Evolutionary conservation across 2,888 invertebrate genomes (phyloP), one percentile per base, ranked within the genome.

Genomic region (Plusia festucae): DNA sequence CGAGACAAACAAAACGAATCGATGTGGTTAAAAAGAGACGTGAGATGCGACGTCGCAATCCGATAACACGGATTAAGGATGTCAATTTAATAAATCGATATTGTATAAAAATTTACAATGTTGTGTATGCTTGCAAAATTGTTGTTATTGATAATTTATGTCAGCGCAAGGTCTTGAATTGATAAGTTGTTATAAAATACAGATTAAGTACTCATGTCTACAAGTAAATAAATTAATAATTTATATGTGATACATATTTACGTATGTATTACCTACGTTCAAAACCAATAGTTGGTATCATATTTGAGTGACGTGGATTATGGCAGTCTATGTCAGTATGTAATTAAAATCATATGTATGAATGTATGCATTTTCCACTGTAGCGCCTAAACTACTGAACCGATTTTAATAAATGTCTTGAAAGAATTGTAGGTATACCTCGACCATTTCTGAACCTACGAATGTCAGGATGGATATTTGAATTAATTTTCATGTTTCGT

Each of bases 11-110:
- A 27, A 64, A 30, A 67, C 59, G 65, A 76, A 67, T 66, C 67
- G 65, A 68, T 66, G 68, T 74, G 58, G 76, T 68, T 69, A 70
- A 85, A 91, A 81, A 79, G 82, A 82, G 87, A 88, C 78, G 68
- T 79, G 71, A 58, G 62, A 64, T 71, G 72, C 83, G 79, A 84
- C 85, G 85, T 86, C 86, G 88, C 74, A 69, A 74, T 68, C 56
- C 69, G 76, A 82, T 84, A 81, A 77, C 72, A 63, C 52, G 61
- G 70, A 81, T 81, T 78, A 77, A 76, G 70, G 75, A 79, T 76
- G 73, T 68, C 69, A 60, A 76, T 69, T 57, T 54, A 69, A 69
- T 65, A 65, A 68, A 74, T 71, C 65, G 40, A 61, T 63, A 5
- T 22, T 46, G 53, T 62, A 66, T 53, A 71, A n/a, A n/a, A n/a